Base-by-base conservation (phyloP, 2,113 vertebrate species). In the Blennius ocellaris region DNA sequence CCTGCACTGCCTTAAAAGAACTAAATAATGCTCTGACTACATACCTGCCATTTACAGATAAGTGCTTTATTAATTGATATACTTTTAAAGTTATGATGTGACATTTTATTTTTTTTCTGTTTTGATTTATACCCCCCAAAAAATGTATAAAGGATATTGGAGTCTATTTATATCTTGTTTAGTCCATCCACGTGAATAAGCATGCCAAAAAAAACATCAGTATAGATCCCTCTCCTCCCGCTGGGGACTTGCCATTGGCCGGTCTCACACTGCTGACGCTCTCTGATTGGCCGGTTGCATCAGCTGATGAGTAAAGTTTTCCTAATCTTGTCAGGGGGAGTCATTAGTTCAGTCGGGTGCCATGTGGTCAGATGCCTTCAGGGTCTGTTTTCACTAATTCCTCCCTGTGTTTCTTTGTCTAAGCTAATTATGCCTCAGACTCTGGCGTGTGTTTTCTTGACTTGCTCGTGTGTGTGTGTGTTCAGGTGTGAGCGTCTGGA, bases 401-500 rank as follows among this genome's bases (percentile, higher is more conserved):
- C 79, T 39, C 39, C 76, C 16, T 83, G 48, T 73, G 65, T 53
- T 49, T 78, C 66, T 80, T 60, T 53, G 69, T 77, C 39, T 73
- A 76, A 85, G 83, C 77, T 78, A 73, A 80, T 88, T 67, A 75
- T 51, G 53, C 8, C 47, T 11, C 65, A 17, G 38, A 30, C 37
- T 16, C 67, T 83, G 62, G 74, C 41, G 48, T 70, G 80, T 53
- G 50, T 51, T 30, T 30, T 30, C 21, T 30, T 30, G 21, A 30
- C 21, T 30, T 30, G 21, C 2, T 2, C 66, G n/a, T 59, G 16
- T 39, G 48, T 53, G 14, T 82, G 6, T 84, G 71, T 68, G 17
- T 73, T 77, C 83, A 99, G 98, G 93, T 99, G 95, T 89, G 98
- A 99, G 72, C 94, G 97, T 77, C 92, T 99, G 12, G 98, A 99